Percentiles rank a stretch among this genome's conserved stretches.
Evolutionary conservation across 2,888 invertebrate genomes (phyloP).

Genomic region (Sussaba pulchella): DNA sequence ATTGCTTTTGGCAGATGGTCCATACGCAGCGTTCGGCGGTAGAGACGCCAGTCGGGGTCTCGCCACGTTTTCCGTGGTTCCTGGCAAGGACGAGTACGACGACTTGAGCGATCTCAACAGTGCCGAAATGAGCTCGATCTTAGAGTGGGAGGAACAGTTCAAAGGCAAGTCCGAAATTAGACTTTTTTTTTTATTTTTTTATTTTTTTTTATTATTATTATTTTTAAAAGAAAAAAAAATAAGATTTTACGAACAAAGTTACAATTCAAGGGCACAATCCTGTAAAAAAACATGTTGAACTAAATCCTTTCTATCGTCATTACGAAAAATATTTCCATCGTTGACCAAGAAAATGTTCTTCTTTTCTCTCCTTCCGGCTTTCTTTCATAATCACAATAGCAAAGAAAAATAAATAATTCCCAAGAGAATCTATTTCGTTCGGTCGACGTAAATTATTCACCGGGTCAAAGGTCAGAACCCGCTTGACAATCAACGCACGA

Average conservation of each 20-base stretch:
- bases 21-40: slow-evolving; percentile 97
- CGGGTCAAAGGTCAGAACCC: slow-evolving; percentile 28
- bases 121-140: slow-evolving; percentile 97
- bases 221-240: no score
- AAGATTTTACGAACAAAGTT: no score
- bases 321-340: slow-evolving; percentile 1
- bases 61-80: slow-evolving; percentile 95
- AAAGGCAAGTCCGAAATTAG: slow-evolving; percentile 88
- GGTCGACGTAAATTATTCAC: slow-evolving; percentile 17
- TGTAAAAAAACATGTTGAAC: no score
- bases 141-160: slow-evolving; percentile 99
- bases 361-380: no score
- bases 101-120: slow-evolving; percentile 97
- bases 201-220: no score
- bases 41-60: slow-evolving; percentile 97
- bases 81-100: slow-evolving; percentile 94
- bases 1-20: slow-evolving; percentile 89
- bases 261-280: no score
- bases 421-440: neutral
- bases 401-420: neutral
- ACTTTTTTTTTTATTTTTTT: no score
- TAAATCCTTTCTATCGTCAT: neutral
- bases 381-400: neutral
- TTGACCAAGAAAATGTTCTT: neutral
- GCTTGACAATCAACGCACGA: slow-evolving; percentile 12